These are phyloP conservation scores for Thomomys bottae DNA, from an alignment of 2,113 vertebrate species.

Conservation along the genomic window DNA sequence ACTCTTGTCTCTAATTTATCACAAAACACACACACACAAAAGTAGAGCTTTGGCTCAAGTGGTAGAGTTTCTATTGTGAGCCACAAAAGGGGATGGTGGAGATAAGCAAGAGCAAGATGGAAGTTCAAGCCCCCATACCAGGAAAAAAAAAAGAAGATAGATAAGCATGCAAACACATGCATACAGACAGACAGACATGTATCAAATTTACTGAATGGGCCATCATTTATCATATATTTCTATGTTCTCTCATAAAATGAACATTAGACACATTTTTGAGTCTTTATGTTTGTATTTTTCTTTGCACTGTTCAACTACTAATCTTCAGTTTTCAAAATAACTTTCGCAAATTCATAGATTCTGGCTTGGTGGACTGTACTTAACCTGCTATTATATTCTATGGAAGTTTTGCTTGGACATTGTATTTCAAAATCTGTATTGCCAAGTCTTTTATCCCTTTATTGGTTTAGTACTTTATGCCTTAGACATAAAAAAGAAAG, in stretches of 20 bases:
- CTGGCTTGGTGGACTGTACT: slow-evolving; percentile 47
- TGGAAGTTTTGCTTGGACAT: slow-evolving; percentile 77
- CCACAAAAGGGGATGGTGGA: too few relatives aligned
- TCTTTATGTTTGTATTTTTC: slow-evolving; percentile 29
- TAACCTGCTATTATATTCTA: slow-evolving; percentile 67
- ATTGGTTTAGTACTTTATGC: slow-evolving; percentile 90
- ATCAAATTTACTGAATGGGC: background rate
- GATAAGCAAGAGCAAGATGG: background rate
- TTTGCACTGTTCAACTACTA: slow-evolving; percentile 40
- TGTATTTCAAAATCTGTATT: slow-evolving; percentile 87
- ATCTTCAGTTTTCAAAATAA: slow-evolving; percentile 13
- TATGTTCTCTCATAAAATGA: slow-evolving; percentile 20
- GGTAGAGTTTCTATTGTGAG: too few relatives aligned
- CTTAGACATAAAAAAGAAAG: slow-evolving; percentile 86
- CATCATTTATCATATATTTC: background rate
- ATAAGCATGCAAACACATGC: too few relatives aligned
- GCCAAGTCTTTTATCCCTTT: slow-evolving; percentile 89
- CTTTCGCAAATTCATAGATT: slow-evolving; percentile 6
- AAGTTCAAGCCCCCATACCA: too few relatives aligned
- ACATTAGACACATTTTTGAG: slow-evolving; percentile 16
- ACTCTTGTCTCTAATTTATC: too few relatives aligned
- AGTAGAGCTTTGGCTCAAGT: too few relatives aligned
- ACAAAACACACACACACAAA: too few relatives aligned
- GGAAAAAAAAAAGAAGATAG: too few relatives aligned
- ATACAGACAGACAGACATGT: background rate